Percentiles rank a stretch among this genome's conserved stretches.
phyloP scores from a whole-genome alignment of 1,140 invertebrate species.

The Hycleus cichorii region DNA sequence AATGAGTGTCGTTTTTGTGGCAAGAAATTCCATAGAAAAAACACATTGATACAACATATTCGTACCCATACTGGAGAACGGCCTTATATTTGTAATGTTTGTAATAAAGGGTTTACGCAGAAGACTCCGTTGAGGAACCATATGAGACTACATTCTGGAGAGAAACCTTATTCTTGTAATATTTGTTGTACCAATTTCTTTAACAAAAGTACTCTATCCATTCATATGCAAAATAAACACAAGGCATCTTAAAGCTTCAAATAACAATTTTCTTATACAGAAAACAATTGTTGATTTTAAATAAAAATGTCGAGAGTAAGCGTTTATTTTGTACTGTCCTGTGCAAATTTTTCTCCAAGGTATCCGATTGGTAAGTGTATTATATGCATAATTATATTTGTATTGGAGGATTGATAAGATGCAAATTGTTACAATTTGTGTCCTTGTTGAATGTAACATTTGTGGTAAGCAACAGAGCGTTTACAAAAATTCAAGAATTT shows the following conservation, averaged over 20 bases:
- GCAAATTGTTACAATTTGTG: too few species aligned
- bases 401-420: too few species aligned
- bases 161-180: constrained; percentile 43
- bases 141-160: constrained; percentile 49
- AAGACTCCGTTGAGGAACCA: constrained; percentile 63
- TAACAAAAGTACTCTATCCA: constrained; percentile 21
- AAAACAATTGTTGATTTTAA: too few species aligned
- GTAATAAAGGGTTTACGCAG: constrained; percentile 29
- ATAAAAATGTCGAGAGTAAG: too few species aligned
- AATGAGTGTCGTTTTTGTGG: constrained; percentile 24
- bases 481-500: too few species aligned
- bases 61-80: constrained; percentile 68
- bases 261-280: too few species aligned
- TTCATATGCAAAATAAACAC: constrained; percentile 26
- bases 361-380: too few species aligned
- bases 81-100: constrained; percentile 55
- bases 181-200: constrained; percentile 62
- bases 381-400: too few species aligned
- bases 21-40: constrained; percentile 24
- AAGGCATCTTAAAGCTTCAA: background rate
- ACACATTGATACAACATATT: constrained; percentile 58
- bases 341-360: too few species aligned
- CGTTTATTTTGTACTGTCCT: too few species aligned
- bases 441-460: too few species aligned
- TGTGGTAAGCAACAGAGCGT: too few species aligned